These are phyloP conservation scores for Pyrocoelia pectoralis DNA, from an alignment of 2,888 invertebrate genomes.

Conservation along the genomic window DNA sequence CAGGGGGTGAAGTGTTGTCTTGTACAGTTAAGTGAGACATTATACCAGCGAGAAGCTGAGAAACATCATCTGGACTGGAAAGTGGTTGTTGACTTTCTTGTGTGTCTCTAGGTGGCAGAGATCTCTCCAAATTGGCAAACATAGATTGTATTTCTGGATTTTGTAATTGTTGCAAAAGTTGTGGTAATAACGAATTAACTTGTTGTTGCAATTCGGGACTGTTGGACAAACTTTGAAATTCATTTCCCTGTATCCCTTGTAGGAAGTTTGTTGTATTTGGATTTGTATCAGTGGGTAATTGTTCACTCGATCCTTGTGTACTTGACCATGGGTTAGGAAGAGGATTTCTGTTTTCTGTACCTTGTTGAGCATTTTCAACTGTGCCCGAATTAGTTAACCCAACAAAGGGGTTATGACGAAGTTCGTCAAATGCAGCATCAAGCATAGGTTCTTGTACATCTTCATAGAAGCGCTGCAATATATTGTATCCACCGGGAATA, in stretches of 20 bases:
- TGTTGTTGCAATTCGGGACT: conserved; percentile 87
- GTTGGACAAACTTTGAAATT: conserved; percentile 83
- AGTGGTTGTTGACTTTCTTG: too few species aligned
- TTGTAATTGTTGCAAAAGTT: conserved; percentile 84
- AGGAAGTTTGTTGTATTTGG: conserved; percentile 88
- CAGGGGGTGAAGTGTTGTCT: conserved; percentile 78
- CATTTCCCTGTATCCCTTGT: conserved; percentile 85
- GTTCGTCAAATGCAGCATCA: conserved; percentile 89
- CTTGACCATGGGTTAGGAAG: conserved; percentile 93
- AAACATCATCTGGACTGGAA: conserved; percentile 77
- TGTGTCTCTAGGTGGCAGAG: too few species aligned
- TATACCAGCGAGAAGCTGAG: conserved; percentile 83
- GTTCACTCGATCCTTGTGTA: conserved; percentile 50
- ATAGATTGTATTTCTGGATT: conserved; percentile 89
- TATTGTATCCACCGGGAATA: conserved; percentile 93
- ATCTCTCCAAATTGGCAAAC: too few species aligned
- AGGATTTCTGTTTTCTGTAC: conserved; percentile 90
- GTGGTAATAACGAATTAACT: conserved; percentile 86
- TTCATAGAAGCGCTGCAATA: conserved; percentile 76
- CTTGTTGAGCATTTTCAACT: conserved; percentile 81
- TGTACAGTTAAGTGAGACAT: conserved; percentile 69
- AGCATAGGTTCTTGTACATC: conserved; percentile 86
- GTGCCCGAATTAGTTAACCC: conserved; percentile 68
- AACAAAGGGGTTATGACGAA: conserved; percentile 90
- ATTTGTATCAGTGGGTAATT: conserved; percentile 61